Base-by-base conservation (phyloP, 2,888 invertebrate genomes). In the Hipparchia semele region DNA sequence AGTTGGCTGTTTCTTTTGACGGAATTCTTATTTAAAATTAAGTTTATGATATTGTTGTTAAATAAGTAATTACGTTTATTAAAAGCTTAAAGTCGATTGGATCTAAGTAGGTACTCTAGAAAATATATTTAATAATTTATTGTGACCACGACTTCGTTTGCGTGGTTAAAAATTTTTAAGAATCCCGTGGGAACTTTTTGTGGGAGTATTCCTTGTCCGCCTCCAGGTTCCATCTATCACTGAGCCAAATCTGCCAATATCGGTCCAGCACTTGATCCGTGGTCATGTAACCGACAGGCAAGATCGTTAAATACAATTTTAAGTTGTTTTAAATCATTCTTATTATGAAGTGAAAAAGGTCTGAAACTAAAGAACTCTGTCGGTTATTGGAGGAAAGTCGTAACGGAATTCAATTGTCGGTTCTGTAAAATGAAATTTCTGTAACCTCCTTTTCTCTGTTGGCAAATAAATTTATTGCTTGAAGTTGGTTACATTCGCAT, bases 391-490 rank as follows among this genome's bases (percentile, higher is more conserved):
- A 81, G 85, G 87, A 88, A 33, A 74, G 86, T 87, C 88, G 89
- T 86, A 85, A 86, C 88, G 85, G 83, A 91, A 92, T 90, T 90
- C 89, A 88, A 92, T 92, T 91, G 90, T 85, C 82, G 85, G 83
- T 87, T 85, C 84, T 77, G 79, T 83, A 82, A 86, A 91, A 92
- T 87, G 81, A 87, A 90, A 90, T 91, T 89, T 87, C 84, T 81
- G 84, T 82, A 84, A 85, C 86, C 81, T 85, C 86, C 81, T 85
- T 86, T 87, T 84, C 80, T 85, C 79, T 81, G 82, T 79, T 65
- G 83, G 85, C 79, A 89, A 90, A 89, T 89, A 88, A 86, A 88
- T 90, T 70, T 73, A 83, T 83, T 84, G 77, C 74, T 78, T 72
- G 78, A 84, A 84, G 80, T 85, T 81, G 80, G 82, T 83, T 83